phyloP scores from a whole-genome alignment of 1,140 invertebrate species.

The Drosophila insularis region DNA sequence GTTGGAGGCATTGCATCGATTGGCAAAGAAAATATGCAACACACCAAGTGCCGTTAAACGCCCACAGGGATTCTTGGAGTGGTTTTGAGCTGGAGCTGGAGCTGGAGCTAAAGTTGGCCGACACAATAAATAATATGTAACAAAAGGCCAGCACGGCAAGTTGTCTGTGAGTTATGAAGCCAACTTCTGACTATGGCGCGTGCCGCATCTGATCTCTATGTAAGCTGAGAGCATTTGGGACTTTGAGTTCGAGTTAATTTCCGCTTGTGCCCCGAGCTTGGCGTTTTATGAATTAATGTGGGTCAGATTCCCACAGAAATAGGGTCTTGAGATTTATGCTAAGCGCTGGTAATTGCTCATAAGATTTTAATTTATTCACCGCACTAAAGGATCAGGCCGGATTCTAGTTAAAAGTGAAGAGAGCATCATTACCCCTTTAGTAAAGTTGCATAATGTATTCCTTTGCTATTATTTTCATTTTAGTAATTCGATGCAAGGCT shows the following conservation, averaged over 20 bases:
- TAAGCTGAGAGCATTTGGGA: neutral
- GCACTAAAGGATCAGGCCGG: conserved; percentile 32
- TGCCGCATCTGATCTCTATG: conserved; percentile 50
- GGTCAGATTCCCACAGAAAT: conserved; percentile 48
- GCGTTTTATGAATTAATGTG: conserved; percentile 69
- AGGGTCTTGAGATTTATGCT: conserved; percentile 53
- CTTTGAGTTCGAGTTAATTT: conserved; percentile 56
- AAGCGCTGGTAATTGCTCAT: conserved; percentile 60
- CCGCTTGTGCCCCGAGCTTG: conserved; percentile 60
- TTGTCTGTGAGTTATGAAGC: conserved; percentile 66
- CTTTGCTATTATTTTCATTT: neutral
- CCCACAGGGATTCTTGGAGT: conserved; percentile 51
- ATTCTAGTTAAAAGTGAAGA: conserved; percentile 55
- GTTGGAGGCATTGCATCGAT: conserved; percentile 27
- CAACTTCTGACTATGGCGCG: conserved; percentile 55
- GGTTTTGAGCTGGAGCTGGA: conserved; percentile 11
- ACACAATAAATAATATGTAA: conserved; percentile 80
- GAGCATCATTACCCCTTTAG: neutral
- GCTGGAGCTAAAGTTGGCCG: conserved; percentile 21
- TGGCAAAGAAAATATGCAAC: conserved; percentile 60
- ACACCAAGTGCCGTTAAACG: conserved; percentile 69
- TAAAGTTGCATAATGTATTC: too few relatives aligned
- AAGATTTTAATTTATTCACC: conserved; percentile 17
- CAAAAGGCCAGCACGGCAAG: conserved; percentile 64
- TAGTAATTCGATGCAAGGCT: conserved; percentile 31